Evolutionary conservation across 2,888 invertebrate genomes (phyloP), one percentile per base, ranked within the genome.

Genomic region (Agapostemon virescens): DNA sequence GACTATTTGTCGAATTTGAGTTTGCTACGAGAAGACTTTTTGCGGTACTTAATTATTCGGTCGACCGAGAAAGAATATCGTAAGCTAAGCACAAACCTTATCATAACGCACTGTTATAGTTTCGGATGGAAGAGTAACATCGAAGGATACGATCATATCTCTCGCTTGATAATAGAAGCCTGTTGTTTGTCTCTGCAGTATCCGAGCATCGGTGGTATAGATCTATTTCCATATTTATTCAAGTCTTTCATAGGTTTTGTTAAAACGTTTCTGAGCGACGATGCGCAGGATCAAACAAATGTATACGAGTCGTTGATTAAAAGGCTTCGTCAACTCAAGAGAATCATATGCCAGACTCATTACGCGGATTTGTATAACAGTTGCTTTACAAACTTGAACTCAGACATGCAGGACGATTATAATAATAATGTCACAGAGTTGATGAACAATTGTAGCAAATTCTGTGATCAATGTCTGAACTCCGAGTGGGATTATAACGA

Each of bases 21-120:
- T 33, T 81, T 88, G 49, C 36, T 79, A 2, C 74, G 71, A 2
- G 85, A 89, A 6, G 89, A 90, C 63, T 90, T 89, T 55, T 55
- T 91, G 36, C 87, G 88, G 0, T 89, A 92, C 69, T 72, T 91
- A 5, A 85, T 92, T 23, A 66, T 90, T 4, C 87, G 83, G 36
- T 88, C 87, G 5, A 89, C 87, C 1, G 87, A 86, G 5, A 64
- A 64, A 1, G 92, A 92, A 42, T 91, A 89, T 76, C 38, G 84
- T 0, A 77, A 45, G 42, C 82, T 89, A 9, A 83, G 77, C 2
- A 58, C 72, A 7, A 89, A 90, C 20, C 40, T 87, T 17, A 79
- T 81, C 0, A 58, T 83, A 17, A 64, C 84, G 6, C 75, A 86
- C 23, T 87, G 76, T 76, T 77, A 82, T 7, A 67, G 74, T 58